Conservation (phyloP, 2,888 invertebrate genomes). For the Caenorhabditis sp. region DNA sequence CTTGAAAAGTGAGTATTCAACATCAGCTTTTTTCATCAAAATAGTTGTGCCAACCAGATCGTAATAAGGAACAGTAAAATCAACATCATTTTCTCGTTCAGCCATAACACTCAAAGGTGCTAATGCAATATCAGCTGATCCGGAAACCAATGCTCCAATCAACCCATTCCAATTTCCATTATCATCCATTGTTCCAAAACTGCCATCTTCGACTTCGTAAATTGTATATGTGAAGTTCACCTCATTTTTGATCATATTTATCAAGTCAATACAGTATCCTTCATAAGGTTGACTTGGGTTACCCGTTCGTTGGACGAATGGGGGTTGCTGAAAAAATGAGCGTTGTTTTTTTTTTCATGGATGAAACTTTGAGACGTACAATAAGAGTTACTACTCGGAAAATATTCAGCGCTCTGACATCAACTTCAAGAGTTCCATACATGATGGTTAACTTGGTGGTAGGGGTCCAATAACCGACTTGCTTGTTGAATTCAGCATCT, state of each 20-base stretch:
- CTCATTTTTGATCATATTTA: slow-evolving; percentile 83
- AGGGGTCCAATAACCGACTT: slow-evolving; percentile 67
- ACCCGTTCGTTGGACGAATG: slow-evolving; percentile 72
- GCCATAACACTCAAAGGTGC: slow-evolving; percentile 96
- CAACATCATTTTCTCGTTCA: slow-evolving; percentile 92
- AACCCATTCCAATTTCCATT: slow-evolving; percentile 84
- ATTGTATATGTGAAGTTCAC: slow-evolving; percentile 91
- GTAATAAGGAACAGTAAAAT: slow-evolving; percentile 95
- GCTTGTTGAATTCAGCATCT: slow-evolving; percentile 63
- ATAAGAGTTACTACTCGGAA: slow-evolving; percentile 65
- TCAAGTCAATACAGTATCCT: slow-evolving; percentile 93
- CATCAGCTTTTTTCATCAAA: slow-evolving; percentile 88
- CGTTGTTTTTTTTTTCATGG: background rate
- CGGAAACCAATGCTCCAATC: slow-evolving; percentile 75
- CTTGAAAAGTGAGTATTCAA: slow-evolving; percentile 91
- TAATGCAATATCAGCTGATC: slow-evolving; percentile 86
- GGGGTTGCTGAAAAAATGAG: slow-evolving; percentile 73
- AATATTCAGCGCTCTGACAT: slow-evolving; percentile 58
- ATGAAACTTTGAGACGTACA: slow-evolving; percentile 36
- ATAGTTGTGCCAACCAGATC: slow-evolving; percentile 96
- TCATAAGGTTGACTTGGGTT: slow-evolving; percentile 52
- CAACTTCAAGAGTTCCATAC: slow-evolving; percentile 62
- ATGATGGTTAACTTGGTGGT: slow-evolving; percentile 51
- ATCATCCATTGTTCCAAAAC: slow-evolving; percentile 88
- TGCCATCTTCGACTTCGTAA: slow-evolving; percentile 79